These are phyloP conservation scores for Tetramorium alpestre DNA, from an alignment of 1,140 invertebrate species.

Conservation along the genomic window DNA sequence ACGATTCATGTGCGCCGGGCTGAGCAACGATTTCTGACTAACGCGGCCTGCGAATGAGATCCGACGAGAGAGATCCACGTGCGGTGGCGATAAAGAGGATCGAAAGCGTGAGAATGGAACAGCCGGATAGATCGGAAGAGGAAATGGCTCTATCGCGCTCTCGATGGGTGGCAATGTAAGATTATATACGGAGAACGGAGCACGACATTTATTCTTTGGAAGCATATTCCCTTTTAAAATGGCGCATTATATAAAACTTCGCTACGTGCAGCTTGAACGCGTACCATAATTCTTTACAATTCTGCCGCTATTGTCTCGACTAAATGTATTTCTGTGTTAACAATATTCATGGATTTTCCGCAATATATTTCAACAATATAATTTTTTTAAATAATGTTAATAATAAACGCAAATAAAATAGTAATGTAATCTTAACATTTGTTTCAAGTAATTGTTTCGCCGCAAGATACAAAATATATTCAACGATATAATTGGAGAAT, in stretches of 20 bases:
- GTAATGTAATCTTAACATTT: too few species aligned
- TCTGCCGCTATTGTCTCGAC: not conserved
- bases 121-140: slow-evolving; percentile 5
- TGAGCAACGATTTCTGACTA: slow-evolving; percentile 56
- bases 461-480: not conserved
- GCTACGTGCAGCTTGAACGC: not conserved
- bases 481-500: not conserved
- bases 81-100: slow-evolving; percentile 25
- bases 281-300: not conserved
- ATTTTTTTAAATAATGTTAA: too few species aligned
- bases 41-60: slow-evolving; percentile 28
- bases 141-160: not conserved
- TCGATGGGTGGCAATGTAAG: slow-evolving; percentile 9
- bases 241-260: not conserved
- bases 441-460: not conserved
- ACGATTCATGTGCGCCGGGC: slow-evolving; percentile 29
- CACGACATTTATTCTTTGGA: not conserved
- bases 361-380: too few species aligned
- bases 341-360: too few species aligned
- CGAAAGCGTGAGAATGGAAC: slow-evolving; percentile 68
- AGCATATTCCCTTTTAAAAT: not conserved
- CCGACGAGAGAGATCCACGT: not conserved
- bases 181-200: not conserved
- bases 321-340: not conserved
- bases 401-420: too few species aligned